These are phyloP conservation scores for Chaenogobius annularis DNA, from an alignment of 2,113 vertebrate genomes.

Conservation along the genomic window DNA sequence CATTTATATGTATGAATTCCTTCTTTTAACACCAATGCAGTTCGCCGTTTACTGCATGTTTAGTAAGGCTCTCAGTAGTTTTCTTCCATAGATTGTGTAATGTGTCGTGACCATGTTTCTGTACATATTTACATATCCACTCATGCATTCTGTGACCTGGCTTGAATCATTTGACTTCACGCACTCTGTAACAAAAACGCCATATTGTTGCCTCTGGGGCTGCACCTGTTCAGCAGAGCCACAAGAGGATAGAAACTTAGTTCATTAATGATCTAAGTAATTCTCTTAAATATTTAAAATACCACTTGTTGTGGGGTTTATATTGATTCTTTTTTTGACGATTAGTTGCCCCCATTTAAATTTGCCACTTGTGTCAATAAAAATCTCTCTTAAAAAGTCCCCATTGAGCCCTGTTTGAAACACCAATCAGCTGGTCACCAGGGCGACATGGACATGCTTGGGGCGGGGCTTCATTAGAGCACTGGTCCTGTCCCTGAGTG, in stretches of 20 bases:
- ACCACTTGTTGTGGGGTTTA: no score
- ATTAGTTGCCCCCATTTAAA: background rate
- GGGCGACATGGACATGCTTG: constrained; percentile 29
- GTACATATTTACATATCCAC: constrained; percentile 14
- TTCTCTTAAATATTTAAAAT: no score
- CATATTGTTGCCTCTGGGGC: constrained; percentile 68
- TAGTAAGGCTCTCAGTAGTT: background rate
- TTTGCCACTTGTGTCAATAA: background rate
- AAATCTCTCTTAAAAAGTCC: background rate
- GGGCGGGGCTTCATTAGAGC: constrained; percentile 15
- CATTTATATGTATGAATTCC: no score
- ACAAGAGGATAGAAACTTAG: constrained; percentile 47
- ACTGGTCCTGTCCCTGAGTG: constrained; percentile 21
- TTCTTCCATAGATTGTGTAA: background rate
- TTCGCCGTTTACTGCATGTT: background rate
- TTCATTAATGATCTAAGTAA: no score
- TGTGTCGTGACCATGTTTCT: background rate
- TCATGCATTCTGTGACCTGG: constrained; percentile 11
- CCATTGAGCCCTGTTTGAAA: background rate
- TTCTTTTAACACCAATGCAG: no score
- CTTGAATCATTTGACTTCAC: constrained; percentile 16
- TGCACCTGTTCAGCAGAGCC: constrained; percentile 72
- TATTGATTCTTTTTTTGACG: background rate
- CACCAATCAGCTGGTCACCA: constrained; percentile 1
- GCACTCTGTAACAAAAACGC: constrained; percentile 34